These are phyloP conservation scores for Lathronympha strigana DNA, from an alignment of 2,888 invertebrate species.

Conservation along the genomic window DNA sequence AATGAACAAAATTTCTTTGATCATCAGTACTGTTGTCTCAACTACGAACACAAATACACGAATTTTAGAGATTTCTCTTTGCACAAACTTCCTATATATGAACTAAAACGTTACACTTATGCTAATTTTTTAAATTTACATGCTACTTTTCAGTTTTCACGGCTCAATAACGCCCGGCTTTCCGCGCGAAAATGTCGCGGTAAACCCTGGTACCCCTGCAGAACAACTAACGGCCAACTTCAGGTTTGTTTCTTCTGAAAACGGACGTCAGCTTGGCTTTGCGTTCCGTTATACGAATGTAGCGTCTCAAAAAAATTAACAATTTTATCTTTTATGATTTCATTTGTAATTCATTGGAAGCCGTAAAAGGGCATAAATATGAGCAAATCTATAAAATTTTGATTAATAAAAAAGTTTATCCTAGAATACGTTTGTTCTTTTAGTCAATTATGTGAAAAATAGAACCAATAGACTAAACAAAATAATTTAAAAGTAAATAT, in stretches of 20 bases:
- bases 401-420: too few relatives aligned
- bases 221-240: slow-evolving; percentile 69
- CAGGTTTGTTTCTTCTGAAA: slow-evolving; percentile 82
- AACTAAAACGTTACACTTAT: slow-evolving; percentile 54
- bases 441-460: too few relatives aligned
- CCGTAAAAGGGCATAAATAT: background rate
- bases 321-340: background rate
- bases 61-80: slow-evolving; percentile 54
- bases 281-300: slow-evolving; percentile 57
- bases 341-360: background rate
- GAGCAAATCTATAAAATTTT: background rate
- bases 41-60: slow-evolving; percentile 57
- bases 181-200: slow-evolving; percentile 85
- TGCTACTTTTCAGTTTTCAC: slow-evolving; percentile 78
- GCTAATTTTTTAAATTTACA: slow-evolving; percentile 58
- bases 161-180: slow-evolving; percentile 84
- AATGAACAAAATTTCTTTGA: slow-evolving; percentile 64
- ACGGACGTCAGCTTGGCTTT: slow-evolving; percentile 62
- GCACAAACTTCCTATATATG: slow-evolving; percentile 55
- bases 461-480: too few relatives aligned
- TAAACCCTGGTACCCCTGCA: slow-evolving; percentile 71
- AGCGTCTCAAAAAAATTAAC: background rate
- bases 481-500: too few relatives aligned
- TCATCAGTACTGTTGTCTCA: slow-evolving; percentile 60
- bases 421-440: too few relatives aligned